Base-by-base conservation (phyloP, 2,797 vertebrate species). In the Chrosomus eos region DNA sequence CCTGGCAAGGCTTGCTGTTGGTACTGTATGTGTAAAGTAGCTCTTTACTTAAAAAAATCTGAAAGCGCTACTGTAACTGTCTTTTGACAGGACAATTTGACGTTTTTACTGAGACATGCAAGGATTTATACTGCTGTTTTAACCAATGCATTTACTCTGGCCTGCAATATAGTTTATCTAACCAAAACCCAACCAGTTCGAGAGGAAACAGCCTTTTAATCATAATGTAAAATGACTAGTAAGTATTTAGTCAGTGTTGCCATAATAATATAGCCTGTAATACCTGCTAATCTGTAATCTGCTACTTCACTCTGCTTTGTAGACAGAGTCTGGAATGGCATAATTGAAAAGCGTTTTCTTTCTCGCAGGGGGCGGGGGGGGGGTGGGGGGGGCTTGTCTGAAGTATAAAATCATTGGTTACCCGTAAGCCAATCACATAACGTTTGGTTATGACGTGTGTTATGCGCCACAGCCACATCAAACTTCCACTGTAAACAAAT, bases 1-100 rank as follows among this genome's bases (percentile, higher is more conserved):
- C 31, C 77, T 80, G 77, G 83, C 85, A 88, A 86, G 91, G 87
- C 87, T 67, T 83, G 71, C 23, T 85, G n/a, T 21, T 82, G 26
- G 0, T 76, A 48, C 14, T 48, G 14, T 16, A 43, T 71, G 18
- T 85, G 80, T 51, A 64, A 79, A 73, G 60, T 64, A 62, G 53
- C 80, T 53, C 58, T 77, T 86, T 67, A 78, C 67, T 67, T 80
- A 43, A 60, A 48, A 10, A 8, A 58, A 40, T 58, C 13, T 38
- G 33, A 76, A 58, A 58, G 51, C 0, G 0, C 51, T 75, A 45
- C 53, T 72, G 53, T 62, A 72, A 60, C 73, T 53, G 48, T 31
- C 1, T 55, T 55, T 75, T 75, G 51, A 75, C 73, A 36, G 31
- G 10, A 33, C 48, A 14, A 7, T 33, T 21, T 23, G 48, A 33